phyloP scores from a whole-genome alignment of 2,113 vertebrate species.

The Osmerus eperlanus region DNA sequence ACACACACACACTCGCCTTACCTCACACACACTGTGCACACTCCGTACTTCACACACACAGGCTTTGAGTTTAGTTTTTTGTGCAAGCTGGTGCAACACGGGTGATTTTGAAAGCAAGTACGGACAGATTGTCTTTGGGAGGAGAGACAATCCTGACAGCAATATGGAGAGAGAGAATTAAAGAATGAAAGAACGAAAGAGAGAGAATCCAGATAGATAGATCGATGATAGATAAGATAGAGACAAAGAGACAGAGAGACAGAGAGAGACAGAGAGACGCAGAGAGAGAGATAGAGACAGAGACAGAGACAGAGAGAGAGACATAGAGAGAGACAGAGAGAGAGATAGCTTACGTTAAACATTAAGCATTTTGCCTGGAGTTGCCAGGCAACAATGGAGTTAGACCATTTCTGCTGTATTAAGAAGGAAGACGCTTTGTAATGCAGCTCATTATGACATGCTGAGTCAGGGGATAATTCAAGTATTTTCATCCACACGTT shows the following conservation, averaged over 20 bases:
- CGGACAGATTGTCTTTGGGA: constrained; percentile 33
- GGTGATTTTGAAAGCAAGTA: constrained; percentile 12
- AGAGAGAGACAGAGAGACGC: neutral
- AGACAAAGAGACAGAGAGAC: constrained; percentile 2
- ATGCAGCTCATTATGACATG: constrained; percentile 33
- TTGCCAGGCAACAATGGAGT: constrained; percentile 20
- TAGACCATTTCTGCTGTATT: constrained; percentile 28
- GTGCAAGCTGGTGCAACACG: constrained; percentile 11
- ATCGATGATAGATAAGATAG: too few species aligned
- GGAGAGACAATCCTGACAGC: constrained; percentile 2
- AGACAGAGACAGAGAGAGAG: too few species aligned
- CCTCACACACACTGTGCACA: neutral
- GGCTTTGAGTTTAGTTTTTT: constrained; percentile 21
- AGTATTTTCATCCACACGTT: constrained; percentile 6
- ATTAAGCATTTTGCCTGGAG: constrained; percentile 48
- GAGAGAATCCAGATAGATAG: too few species aligned
- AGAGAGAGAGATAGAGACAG: neutral
- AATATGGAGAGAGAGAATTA: too few species aligned
- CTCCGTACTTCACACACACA: constrained; percentile 16
- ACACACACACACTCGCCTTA: neutral
- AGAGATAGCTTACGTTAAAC: constrained; percentile 37
- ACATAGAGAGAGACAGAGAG: neutral
- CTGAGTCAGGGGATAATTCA: constrained; percentile 15
- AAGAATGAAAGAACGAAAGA: too few species aligned
- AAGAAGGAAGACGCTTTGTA: constrained; percentile 37